Evolutionary conservation across 2,888 invertebrate genomes (phyloP).

Genomic region (Ectobius pallidus): DNA sequence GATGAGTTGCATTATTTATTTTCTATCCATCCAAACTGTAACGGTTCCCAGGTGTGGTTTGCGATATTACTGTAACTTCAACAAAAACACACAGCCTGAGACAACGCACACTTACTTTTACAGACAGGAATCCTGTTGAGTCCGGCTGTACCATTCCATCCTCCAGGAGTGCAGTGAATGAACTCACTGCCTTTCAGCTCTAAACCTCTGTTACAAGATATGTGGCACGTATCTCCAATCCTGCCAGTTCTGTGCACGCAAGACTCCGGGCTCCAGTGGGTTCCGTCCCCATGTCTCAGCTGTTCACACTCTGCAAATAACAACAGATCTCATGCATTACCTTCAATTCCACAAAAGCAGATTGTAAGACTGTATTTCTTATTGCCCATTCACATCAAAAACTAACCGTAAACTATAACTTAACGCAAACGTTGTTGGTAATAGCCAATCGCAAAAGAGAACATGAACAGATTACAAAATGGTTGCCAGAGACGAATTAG

Average conservation of each 20-base stretch:
- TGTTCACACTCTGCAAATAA: neutral
- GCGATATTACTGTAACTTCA: no score
- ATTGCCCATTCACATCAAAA: neutral
- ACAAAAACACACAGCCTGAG: no score
- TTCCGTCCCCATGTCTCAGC: neutral
- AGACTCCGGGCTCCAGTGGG: neutral
- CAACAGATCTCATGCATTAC: no score
- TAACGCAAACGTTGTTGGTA: neutral
- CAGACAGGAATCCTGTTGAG: neutral
- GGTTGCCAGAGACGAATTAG: neutral
- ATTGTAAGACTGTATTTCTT: neutral
- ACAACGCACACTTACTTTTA: neutral
- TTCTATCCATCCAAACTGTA: no score
- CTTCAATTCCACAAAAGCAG: no score
- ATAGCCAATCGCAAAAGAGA: neutral
- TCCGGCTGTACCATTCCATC: neutral
- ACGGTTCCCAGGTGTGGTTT: no score
- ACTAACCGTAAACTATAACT: neutral
- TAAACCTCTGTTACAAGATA: neutral
- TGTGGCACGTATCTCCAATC: neutral
- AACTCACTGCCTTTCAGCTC: neutral
- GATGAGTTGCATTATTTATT: no score
- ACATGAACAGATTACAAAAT: neutral
- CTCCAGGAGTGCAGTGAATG: neutral
- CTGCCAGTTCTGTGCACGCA: neutral